A percentile compares a stretch with the other conserved stretches of the same genome.
These are phyloP conservation scores for Gnathonemus longibarbis DNA, from an alignment of 2,113 vertebrate species.

Conservation along the genomic window DNA sequence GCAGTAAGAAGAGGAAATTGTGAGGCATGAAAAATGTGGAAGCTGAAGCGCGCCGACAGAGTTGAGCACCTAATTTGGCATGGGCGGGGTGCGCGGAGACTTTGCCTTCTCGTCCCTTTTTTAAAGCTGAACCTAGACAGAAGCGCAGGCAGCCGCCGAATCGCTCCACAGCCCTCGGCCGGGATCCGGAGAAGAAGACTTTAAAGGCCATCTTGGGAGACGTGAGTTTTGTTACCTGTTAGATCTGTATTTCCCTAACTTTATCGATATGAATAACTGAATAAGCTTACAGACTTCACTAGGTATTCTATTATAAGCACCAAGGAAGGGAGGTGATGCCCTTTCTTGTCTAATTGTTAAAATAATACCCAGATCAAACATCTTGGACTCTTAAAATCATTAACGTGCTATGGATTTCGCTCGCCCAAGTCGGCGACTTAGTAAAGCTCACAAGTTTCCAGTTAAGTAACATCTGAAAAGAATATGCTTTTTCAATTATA, in stretches of 20 bases:
- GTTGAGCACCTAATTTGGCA: background rate
- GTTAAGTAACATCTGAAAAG: background rate
- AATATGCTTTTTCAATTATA: background rate
- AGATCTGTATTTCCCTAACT: background rate
- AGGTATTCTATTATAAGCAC: background rate
- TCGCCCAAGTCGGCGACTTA: background rate
- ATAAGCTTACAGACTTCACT: background rate
- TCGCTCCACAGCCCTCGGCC: background rate
- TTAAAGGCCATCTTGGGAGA: background rate
- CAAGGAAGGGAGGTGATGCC: background rate
- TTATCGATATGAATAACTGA: background rate
- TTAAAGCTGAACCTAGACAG: background rate
- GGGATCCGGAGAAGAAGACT: background rate
- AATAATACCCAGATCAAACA: background rate
- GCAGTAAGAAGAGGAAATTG: background rate
- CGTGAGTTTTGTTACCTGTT: background rate
- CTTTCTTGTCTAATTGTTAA: background rate
- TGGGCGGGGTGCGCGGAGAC: background rate
- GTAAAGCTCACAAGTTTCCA: background rate
- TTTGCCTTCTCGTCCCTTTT: background rate
- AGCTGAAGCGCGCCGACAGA: background rate
- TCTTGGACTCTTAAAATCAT: background rate
- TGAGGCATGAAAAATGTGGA: background rate
- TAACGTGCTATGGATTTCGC: background rate
- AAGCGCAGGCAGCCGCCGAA: background rate